Conservation (phyloP, 2,888 invertebrate genomes). For the Ennomos erosarius region DNA sequence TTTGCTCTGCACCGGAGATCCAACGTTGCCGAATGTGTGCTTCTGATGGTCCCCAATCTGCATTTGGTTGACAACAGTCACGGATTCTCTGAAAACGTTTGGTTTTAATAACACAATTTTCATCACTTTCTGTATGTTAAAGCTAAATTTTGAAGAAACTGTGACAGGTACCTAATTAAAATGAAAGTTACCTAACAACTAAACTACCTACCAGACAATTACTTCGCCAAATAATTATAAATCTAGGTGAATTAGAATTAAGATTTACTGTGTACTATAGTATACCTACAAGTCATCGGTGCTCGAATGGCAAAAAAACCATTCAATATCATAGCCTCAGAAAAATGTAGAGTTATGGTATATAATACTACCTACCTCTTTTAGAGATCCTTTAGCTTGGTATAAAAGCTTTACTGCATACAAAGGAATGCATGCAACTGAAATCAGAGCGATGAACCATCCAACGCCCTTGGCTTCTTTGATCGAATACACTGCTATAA, state of each 20-base stretch:
- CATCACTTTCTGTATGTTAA: not conserved
- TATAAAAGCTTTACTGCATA: slow-evolving; percentile 85
- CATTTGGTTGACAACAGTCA: slow-evolving; percentile 59
- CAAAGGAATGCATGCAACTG: slow-evolving; percentile 91
- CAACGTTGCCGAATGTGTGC: slow-evolving; percentile 64
- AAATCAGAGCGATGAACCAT: slow-evolving; percentile 88
- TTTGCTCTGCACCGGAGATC: slow-evolving; percentile 46
- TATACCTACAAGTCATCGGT: too few relatives aligned
- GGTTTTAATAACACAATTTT: too few relatives aligned
- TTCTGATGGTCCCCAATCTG: slow-evolving; percentile 86
- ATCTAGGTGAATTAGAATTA: too few relatives aligned
- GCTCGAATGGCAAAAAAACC: too few relatives aligned
- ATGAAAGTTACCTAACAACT: too few relatives aligned
- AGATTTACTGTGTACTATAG: too few relatives aligned
- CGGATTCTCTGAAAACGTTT: slow-evolving; percentile 62
- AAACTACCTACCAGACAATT: too few relatives aligned
- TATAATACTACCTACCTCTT: slow-evolving; percentile 75
- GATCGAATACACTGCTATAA: slow-evolving; percentile 85
- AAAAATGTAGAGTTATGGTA: too few relatives aligned
- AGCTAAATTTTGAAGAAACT: not conserved
- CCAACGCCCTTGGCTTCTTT: slow-evolving; percentile 84
- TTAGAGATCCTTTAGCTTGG: slow-evolving; percentile 63
- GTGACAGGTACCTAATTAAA: too few relatives aligned
- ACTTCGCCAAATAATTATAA: too few relatives aligned
- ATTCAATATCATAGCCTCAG: too few relatives aligned